Evolutionary conservation across 2,113 vertebrate species (phyloP).

Genomic region (Myotis lucifugus): DNA sequence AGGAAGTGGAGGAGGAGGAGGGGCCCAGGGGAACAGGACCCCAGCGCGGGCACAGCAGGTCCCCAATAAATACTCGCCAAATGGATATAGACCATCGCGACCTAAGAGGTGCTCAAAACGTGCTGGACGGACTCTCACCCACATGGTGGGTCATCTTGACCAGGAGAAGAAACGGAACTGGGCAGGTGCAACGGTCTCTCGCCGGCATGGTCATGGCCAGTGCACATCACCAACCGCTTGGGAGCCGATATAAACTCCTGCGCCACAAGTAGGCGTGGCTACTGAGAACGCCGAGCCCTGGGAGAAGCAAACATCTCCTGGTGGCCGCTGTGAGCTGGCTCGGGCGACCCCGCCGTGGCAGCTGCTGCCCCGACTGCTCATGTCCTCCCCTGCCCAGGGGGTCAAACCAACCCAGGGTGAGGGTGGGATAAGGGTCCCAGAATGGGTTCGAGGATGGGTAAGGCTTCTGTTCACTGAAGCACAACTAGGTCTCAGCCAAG

Average conservation of each 20-base stretch:
- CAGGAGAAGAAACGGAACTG: background rate
- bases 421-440: rapidly evolving
- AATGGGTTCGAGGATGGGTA: rapidly evolving
- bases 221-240: background rate
- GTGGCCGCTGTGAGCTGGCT: background rate
- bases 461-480: background rate
- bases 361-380: rapidly evolving
- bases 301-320: background rate
- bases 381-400: background rate
- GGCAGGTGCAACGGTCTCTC: background rate
- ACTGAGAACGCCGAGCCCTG: rapidly evolving
- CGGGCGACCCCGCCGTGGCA: rapidly evolving
- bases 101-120: background rate
- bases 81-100: background rate
- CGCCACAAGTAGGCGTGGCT: background rate
- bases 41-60: background rate
- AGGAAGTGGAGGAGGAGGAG: rapidly evolving
- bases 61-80: background rate
- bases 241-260: background rate
- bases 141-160: background rate
- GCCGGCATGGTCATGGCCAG: background rate
- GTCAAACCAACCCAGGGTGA: rapidly evolving
- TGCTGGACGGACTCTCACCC: background rate
- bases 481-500: background rate
- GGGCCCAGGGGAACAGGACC: background rate